These are phyloP conservation scores for Falco peregrinus DNA, from an alignment of 2,797 vertebrate species.

Conservation along the genomic window DNA sequence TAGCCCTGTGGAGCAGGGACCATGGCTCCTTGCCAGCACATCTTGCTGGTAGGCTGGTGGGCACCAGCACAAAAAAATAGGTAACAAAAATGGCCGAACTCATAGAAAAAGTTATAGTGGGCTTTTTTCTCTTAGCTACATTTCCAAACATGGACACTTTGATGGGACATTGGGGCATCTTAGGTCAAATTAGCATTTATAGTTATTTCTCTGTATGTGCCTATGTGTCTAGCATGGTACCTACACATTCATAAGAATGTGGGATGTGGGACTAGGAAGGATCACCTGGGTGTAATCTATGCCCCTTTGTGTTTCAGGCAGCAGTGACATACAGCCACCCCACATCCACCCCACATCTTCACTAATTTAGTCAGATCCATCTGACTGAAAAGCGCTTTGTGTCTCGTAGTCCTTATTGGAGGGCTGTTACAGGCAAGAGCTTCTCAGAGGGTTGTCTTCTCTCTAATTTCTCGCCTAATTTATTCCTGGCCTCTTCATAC, in stretches of 20 bases:
- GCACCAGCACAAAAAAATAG: not conserved
- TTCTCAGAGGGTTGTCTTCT: slow-evolving; percentile 46
- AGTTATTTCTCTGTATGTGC: not conserved
- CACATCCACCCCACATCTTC: not conserved
- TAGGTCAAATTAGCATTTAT: not conserved
- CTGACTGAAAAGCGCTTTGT: not conserved
- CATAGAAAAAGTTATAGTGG: not conserved
- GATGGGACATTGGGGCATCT: not conserved
- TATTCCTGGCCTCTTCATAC: slow-evolving; percentile 41
- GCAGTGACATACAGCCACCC: not conserved
- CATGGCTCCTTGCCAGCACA: not conserved
- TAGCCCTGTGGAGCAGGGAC: not conserved
- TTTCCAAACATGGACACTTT: not conserved
- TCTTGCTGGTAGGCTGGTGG: not conserved
- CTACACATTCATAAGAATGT: not conserved
- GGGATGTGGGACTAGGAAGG: not conserved
- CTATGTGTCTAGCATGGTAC: not conserved
- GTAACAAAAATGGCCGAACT: not conserved
- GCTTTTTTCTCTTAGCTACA: not conserved
- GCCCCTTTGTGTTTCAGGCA: not conserved
- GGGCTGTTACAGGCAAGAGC: not conserved
- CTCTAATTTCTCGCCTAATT: slow-evolving; percentile 50
- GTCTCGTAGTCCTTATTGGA: not conserved
- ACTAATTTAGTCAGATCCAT: not conserved
- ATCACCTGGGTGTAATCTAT: not conserved